Percentiles rank a stretch among this genome's conserved stretches.
These are phyloP conservation scores for Dimorphilus gyrociliatus DNA, from an alignment of 2,888 invertebrate species.

Conservation along the genomic window DNA sequence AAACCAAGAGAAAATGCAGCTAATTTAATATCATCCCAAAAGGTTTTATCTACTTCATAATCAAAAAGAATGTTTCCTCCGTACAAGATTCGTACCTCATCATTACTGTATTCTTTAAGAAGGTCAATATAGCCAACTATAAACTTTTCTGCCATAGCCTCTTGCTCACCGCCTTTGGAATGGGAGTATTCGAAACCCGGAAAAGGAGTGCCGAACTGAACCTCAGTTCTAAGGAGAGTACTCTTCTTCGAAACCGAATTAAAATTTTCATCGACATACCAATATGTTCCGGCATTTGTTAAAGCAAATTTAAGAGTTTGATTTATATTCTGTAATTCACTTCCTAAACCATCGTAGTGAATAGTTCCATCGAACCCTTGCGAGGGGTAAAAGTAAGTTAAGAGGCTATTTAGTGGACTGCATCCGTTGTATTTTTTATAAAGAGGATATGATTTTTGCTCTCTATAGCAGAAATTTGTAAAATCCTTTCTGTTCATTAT, in stretches of 20 bases:
- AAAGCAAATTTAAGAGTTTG: constrained; percentile 22
- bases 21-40: constrained; percentile 26
- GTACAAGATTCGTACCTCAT: constrained; percentile 25
- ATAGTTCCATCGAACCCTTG: constrained; percentile 11
- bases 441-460: constrained; percentile 12
- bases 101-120: not conserved
- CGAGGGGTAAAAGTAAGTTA: constrained; percentile 29
- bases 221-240: constrained; percentile 20
- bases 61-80: constrained; percentile 30
- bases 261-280: constrained; percentile 25
- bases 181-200: constrained; percentile 15
- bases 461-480: constrained; percentile 20
- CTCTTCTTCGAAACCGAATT: constrained; percentile 18
- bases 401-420: constrained; percentile 23
- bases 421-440: constrained; percentile 16
- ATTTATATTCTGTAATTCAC: constrained; percentile 18
- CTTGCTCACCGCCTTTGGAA: not conserved
- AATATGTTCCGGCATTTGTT: constrained; percentile 23
- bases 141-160: not conserved
- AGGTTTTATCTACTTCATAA: constrained; percentile 24
- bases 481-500: constrained; percentile 18
- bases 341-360: constrained; percentile 23
- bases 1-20: constrained; percentile 16
- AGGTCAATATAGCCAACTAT: not conserved
- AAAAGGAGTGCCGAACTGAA: constrained; percentile 25